phyloP scores from a whole-genome alignment of 2,797 vertebrate species.

The Pseudochaenichthys georgianus region DNA sequence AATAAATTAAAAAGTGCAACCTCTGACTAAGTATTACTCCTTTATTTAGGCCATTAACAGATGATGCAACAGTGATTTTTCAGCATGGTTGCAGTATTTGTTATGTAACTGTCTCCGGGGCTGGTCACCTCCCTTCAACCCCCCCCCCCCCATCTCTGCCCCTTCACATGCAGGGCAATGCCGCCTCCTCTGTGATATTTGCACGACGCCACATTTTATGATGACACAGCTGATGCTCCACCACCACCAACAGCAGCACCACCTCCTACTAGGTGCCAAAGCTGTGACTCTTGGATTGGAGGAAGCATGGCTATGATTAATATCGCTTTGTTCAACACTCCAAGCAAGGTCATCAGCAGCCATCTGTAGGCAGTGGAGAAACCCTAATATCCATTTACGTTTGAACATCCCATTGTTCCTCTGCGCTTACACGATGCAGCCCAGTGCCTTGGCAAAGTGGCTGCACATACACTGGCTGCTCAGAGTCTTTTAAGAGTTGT shows the following conservation, averaged over 20 bases:
- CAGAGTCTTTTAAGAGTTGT: slow-evolving; percentile 13
- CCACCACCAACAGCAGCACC: slow-evolving; percentile 15
- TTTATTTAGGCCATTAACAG: too few relatives aligned
- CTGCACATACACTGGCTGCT: slow-evolving; percentile 20
- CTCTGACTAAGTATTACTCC: too few relatives aligned
- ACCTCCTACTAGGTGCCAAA: slow-evolving; percentile 52
- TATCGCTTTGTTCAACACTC: slow-evolving; percentile 63
- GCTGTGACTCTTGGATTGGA: slow-evolving; percentile 52
- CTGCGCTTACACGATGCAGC: slow-evolving; percentile 45
- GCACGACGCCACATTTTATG: slow-evolving; percentile 29
- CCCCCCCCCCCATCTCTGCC: slow-evolving; percentile 27
- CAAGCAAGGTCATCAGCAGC: slow-evolving; percentile 70
- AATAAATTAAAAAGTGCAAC: too few relatives aligned
- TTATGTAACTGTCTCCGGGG: too few relatives aligned
- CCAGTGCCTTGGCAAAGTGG: slow-evolving; percentile 43
- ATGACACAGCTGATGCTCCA: slow-evolving; percentile 53
- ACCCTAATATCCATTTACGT: slow-evolving; percentile 59
- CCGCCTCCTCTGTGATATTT: slow-evolving; percentile 45
- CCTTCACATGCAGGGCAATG: slow-evolving; percentile 49
- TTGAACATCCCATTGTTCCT: slow-evolving; percentile 53
- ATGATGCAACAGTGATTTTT: too few relatives aligned
- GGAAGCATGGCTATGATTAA: slow-evolving; percentile 62
- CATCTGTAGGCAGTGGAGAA: slow-evolving; percentile 57
- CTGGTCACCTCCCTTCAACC: background rate
- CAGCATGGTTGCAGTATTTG: too few relatives aligned